Conservation (phyloP, 2,888 invertebrate genomes). For the Athalia circularis region DNA sequence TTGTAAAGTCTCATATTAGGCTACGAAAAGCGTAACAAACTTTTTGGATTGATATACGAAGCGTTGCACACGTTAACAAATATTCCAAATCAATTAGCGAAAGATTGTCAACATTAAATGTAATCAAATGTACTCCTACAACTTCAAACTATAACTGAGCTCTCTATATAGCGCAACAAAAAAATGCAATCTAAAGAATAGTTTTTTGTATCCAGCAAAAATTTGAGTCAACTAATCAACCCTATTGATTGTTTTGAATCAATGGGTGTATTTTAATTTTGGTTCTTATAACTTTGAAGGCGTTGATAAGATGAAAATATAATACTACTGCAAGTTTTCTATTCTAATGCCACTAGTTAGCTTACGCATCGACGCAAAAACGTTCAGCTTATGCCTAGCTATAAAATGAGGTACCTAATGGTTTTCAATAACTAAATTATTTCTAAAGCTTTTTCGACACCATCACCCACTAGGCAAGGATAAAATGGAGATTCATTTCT, state of each 20-base stretch:
- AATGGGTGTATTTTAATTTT: too few relatives aligned
- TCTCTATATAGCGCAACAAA: not conserved
- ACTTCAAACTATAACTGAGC: constrained; percentile 37
- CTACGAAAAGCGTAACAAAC: constrained; percentile 18
- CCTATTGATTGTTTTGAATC: not conserved
- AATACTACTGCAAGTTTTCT: too few relatives aligned
- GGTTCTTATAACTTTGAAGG: too few relatives aligned
- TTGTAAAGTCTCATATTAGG: constrained; percentile 17
- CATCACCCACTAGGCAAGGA: constrained; percentile 55
- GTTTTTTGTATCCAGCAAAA: not conserved
- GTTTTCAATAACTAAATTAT: constrained; percentile 44
- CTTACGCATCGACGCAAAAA: constrained; percentile 32
- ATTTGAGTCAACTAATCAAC: not conserved
- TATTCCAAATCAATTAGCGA: constrained; percentile 1
- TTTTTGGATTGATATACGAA: not conserved
- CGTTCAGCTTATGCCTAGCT: constrained; percentile 34
- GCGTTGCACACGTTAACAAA: constrained; percentile 7
- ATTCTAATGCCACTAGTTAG: too few relatives aligned
- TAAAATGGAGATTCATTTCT: constrained; percentile 40
- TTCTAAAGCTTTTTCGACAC: constrained; percentile 51
- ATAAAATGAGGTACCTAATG: constrained; percentile 46
- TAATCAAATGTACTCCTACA: not conserved
- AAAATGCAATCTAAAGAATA: not conserved
- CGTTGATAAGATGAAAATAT: too few relatives aligned
- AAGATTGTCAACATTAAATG: not conserved